These are phyloP conservation scores for Cylas formicarius DNA, from an alignment of 1,140 invertebrate species.

Conservation along the genomic window DNA sequence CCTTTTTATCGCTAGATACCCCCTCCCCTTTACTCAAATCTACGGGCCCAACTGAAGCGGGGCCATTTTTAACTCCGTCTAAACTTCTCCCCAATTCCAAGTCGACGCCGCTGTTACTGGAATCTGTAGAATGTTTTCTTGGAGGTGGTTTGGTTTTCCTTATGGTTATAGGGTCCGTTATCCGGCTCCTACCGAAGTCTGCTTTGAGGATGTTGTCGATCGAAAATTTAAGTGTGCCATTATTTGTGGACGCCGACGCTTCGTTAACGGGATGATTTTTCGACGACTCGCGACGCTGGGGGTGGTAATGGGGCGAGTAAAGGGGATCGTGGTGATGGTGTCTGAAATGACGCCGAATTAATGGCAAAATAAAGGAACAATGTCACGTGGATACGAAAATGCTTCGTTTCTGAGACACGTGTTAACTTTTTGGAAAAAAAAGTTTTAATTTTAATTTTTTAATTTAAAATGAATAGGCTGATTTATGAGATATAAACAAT, in stretches of 20 bases:
- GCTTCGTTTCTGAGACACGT: too few species aligned
- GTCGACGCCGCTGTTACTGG: not conserved
- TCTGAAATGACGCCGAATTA: conserved; percentile 13
- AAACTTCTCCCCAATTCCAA: too few species aligned
- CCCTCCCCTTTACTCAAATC: conserved; percentile 30
- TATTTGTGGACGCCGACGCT: conserved; percentile 44
- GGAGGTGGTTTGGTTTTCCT: conserved; percentile 45
- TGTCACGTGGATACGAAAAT: too few species aligned
- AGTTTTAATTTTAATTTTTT: too few species aligned
- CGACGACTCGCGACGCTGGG: conserved; percentile 28
- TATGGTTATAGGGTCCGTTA: conserved; percentile 61
- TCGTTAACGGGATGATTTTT: conserved; percentile 45
- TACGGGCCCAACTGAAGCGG: conserved; percentile 28
- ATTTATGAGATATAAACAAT: too few species aligned
- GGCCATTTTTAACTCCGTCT: conserved; percentile 7
- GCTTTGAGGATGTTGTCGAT: conserved; percentile 89
- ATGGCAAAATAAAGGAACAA: too few species aligned
- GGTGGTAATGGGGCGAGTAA: conserved; percentile 18
- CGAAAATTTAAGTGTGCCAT: conserved; percentile 73
- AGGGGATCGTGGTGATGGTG: conserved; percentile 20
- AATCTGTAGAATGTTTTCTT: conserved; percentile 10
- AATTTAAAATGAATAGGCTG: too few species aligned
- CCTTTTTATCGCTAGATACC: conserved; percentile 3
- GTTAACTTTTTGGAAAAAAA: too few species aligned
- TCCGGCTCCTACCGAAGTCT: conserved; percentile 67